These are phyloP conservation scores for Synergus itoensis DNA, from an alignment of 2,888 invertebrate species.

Conservation along the genomic window DNA sequence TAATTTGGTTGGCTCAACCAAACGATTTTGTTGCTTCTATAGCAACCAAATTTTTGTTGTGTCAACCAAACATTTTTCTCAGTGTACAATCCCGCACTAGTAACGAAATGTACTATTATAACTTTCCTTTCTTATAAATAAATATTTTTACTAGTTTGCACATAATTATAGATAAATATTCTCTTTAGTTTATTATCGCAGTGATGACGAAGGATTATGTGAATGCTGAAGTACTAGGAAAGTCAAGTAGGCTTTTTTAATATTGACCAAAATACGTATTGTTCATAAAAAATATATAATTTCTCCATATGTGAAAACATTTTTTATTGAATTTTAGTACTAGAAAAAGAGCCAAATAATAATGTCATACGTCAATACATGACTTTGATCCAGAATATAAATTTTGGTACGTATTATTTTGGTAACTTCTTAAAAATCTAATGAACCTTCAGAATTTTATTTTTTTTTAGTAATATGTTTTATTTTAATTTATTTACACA, in stretches of 20 bases:
- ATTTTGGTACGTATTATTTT: background rate
- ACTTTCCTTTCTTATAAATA: too few species aligned
- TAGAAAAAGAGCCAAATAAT: background rate
- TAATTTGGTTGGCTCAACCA: too few species aligned
- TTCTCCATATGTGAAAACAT: background rate
- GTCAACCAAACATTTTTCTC: too few species aligned
- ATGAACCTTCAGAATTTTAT: background rate
- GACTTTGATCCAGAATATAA: background rate
- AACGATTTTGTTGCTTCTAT: too few species aligned
- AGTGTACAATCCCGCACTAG: too few species aligned
- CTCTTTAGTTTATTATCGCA: background rate
- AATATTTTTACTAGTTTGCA: too few species aligned
- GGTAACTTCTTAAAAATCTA: background rate
- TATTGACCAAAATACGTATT: background rate
- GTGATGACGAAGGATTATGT: background rate
- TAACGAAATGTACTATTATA: too few species aligned
- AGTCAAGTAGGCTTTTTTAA: background rate
- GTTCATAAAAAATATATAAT: background rate
- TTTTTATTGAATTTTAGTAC: background rate
- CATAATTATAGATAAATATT: background rate
- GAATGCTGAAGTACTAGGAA: background rate
- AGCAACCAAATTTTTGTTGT: too few species aligned
- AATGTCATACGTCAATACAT: background rate
- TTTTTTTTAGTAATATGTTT: background rate
- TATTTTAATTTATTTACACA: background rate